Conservation (phyloP, 2,113 vertebrate species). For the Abramis brama region DNA sequence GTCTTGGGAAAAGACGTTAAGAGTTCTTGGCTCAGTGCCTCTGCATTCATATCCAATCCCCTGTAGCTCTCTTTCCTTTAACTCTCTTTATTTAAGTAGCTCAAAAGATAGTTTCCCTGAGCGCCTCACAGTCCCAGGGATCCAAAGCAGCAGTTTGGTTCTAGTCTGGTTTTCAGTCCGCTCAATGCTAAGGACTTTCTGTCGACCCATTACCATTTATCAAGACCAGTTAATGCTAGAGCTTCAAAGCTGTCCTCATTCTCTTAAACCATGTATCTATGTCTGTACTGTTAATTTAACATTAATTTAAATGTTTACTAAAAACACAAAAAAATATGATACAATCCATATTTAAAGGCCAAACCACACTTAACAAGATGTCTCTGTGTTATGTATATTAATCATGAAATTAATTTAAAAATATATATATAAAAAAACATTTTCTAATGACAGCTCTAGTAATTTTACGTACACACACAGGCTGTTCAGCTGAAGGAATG, state of each 20-base stretch:
- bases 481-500: neutral
- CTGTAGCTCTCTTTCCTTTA: neutral
- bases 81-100: constrained; percentile 23
- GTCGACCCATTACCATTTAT: neutral
- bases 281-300: neutral
- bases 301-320: neutral
- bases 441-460: neutral
- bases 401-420: neutral
- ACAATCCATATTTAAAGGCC: neutral
- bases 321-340: too few relatives aligned
- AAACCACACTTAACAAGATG: neutral
- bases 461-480: neutral
- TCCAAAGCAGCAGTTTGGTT: constrained; percentile 8
- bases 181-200: constrained; percentile 3
- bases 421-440: too few relatives aligned
- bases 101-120: constrained; percentile 19
- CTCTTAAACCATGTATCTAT: neutral
- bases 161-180: neutral
- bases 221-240: neutral
- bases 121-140: constrained; percentile 9
- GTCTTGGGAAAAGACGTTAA: constrained; percentile 31
- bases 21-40: constrained; percentile 38
- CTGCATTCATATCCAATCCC: constrained; percentile 25
- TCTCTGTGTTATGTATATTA: neutral
- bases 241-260: neutral